Percentiles rank a stretch among this genome's conserved stretches.
Conservation (phyloP, 2,888 invertebrate genomes). For the Metopia argyrocephala region DNA sequence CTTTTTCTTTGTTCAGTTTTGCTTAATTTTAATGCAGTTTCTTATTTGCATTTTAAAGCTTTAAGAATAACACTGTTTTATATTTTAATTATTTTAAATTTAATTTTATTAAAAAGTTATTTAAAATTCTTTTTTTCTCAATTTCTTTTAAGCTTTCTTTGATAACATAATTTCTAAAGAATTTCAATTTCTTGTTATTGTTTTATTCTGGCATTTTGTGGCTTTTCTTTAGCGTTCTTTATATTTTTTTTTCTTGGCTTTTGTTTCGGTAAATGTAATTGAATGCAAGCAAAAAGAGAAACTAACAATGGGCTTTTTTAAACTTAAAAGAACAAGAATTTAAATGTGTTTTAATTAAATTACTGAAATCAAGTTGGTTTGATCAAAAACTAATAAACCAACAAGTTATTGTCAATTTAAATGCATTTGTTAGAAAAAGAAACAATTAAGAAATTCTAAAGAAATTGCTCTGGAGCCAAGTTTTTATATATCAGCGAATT, state of each 20-base stretch:
- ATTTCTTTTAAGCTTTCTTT: slow-evolving; percentile 15
- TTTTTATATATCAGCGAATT: no score
- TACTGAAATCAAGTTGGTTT: no score
- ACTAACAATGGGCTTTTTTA: background rate
- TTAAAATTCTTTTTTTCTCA: background rate
- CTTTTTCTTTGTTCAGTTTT: slow-evolving; percentile 40
- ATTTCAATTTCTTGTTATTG: background rate
- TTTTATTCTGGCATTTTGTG: slow-evolving; percentile 16
- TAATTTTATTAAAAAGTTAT: slow-evolving; percentile 14
- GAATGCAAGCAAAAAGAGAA: background rate
- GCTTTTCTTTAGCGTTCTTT: slow-evolving; percentile 20
- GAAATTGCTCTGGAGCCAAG: no score
- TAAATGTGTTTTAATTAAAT: no score
- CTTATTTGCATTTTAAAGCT: slow-evolving; percentile 3
- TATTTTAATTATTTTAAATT: slow-evolving; percentile 6
- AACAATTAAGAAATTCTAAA: no score
- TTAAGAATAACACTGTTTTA: no score
- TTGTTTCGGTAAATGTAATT: slow-evolving; percentile 1
- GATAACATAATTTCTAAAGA: background rate
- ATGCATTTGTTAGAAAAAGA: no score
- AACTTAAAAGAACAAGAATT: slow-evolving; percentile 12
- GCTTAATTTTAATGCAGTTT: background rate
- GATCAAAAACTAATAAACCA: no score
- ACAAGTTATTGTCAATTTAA: no score
- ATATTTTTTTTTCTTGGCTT: background rate